Evolutionary conservation across 2,113 vertebrate species (phyloP), one percentile per base, ranked within the genome.

Genomic region (Ammodramus savannarum): DNA sequence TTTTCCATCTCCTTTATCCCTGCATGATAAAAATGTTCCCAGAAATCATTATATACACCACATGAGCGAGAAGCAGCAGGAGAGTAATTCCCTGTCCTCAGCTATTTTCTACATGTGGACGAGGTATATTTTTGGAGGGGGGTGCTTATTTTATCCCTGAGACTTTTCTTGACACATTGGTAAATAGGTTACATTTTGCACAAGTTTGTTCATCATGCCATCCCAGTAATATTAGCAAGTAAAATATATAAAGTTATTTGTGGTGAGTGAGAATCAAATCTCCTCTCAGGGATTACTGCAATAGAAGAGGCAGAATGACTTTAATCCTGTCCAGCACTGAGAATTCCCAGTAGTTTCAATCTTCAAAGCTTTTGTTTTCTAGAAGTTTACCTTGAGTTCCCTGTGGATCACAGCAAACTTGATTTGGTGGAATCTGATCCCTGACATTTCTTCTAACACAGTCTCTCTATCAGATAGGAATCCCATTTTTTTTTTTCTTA

Each of bases 301-400:
- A 32, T 41, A 86, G 79, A 86, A 90, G 77, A 96, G 27, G 85
- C 59, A 92, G 68, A 90, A 88, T 34, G 7, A 90, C 80, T 91
- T 96, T 86, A 95, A 86, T 95, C 82, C 61, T 93, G 93, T 75
- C 93, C 93, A 78, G 92, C 48, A 61, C 63, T 90, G 72, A 94
- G 55, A 92, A 95, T 84, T 96, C 82, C 75, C 90, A 38, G 61
- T 59, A 68, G 61, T n/a, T 93, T 71, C 68, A 36, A 16, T 61
- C 68, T 72, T 90, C 57, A 59, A 78, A 38, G 48, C 76, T 92
- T 88, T 51, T 95, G 79, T 90, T 96, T 94, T 96, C 71, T 73
- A 55, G 76, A 88, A 93, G 68, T 94, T 94, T 96, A 86, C 81
- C 65, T 84, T 58, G 68, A 8, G 36, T 57, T 94, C 92, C 79